Evolutionary conservation across 2,888 invertebrate genomes (phyloP).

Genomic region (Hedya salicella): DNA sequence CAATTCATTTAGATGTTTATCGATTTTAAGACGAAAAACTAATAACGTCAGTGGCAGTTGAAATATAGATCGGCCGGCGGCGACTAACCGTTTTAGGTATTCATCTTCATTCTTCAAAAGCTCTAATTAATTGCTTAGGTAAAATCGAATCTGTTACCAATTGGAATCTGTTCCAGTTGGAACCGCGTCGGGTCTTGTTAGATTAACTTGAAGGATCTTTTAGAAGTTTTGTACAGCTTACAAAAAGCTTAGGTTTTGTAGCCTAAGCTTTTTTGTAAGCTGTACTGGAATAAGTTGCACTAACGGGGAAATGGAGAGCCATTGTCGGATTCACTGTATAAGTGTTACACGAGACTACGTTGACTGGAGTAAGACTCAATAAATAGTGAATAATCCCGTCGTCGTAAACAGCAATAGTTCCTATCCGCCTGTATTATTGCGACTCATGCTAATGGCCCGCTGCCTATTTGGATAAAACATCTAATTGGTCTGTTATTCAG

Average conservation of each 20-base stretch:
- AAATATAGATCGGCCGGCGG: slow-evolving; percentile 44
- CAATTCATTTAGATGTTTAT: slow-evolving; percentile 81
- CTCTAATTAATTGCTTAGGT: slow-evolving; percentile 37
- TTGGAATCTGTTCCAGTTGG: slow-evolving; percentile 24
- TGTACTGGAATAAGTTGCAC: too few species aligned
- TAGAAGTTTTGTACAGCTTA: too few species aligned
- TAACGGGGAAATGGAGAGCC: too few species aligned
- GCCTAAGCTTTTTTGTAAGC: too few species aligned
- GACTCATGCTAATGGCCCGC: slow-evolving; percentile 45
- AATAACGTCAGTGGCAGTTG: slow-evolving; percentile 69
- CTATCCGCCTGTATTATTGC: slow-evolving; percentile 30
- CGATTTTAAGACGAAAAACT: slow-evolving; percentile 77
- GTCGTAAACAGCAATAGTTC: slow-evolving; percentile 27
- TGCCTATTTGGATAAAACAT: slow-evolving; percentile 58
- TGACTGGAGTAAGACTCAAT: slow-evolving; percentile 24
- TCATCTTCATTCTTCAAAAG: slow-evolving; percentile 34
- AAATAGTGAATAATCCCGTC: slow-evolving; percentile 22
- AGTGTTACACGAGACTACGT: too few species aligned
- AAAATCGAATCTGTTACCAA: slow-evolving; percentile 31
- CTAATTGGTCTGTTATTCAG: slow-evolving; percentile 44
- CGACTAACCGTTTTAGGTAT: slow-evolving; percentile 26
- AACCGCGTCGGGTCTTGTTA: slow-evolving; percentile 55
- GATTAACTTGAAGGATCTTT: too few species aligned
- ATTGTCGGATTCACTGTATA: too few species aligned
- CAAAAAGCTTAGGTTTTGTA: too few species aligned